These are phyloP conservation scores for Ophion costatus DNA, from an alignment of 2,888 invertebrate species.

Conservation along the genomic window DNA sequence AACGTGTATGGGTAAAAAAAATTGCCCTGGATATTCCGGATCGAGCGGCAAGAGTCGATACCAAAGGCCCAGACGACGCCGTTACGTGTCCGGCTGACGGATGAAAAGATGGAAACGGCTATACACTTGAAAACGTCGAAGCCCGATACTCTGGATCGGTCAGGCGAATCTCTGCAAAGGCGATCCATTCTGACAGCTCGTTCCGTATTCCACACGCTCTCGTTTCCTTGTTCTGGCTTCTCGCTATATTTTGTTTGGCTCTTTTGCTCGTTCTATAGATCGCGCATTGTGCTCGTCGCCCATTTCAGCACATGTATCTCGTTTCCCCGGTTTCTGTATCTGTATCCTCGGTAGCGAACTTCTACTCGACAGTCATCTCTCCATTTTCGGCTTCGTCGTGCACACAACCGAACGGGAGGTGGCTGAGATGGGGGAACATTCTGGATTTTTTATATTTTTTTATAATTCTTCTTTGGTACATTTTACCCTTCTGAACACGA, in stretches of 20 bases:
- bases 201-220: slow-evolving; percentile 5
- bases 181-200: slow-evolving; percentile 7
- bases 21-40: background rate
- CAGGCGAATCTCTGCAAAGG: background rate
- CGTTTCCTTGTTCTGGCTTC: background rate
- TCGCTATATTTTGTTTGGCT: background rate
- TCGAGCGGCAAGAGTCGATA: background rate
- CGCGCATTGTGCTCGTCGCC: background rate
- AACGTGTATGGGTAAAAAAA: background rate
- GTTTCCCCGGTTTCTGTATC: too few relatives aligned
- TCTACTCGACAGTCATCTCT: too few relatives aligned
- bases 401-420: too few relatives aligned
- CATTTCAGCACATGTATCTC: slow-evolving; percentile 7
- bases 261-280: background rate
- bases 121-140: slow-evolving; percentile 4
- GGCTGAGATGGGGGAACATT: too few relatives aligned
- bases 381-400: too few relatives aligned
- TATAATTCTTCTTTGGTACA: too few relatives aligned
- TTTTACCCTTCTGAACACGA: too few relatives aligned
- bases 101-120: slow-evolving; percentile 9
- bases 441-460: too few relatives aligned
- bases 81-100: background rate
- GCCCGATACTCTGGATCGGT: slow-evolving; percentile 30
- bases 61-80: background rate
- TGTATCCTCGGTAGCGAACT: too few relatives aligned